Evolutionary conservation across 2,888 invertebrate genomes (phyloP), one percentile per base, ranked within the genome.

Genomic region (Cephus rjabovi): DNA sequence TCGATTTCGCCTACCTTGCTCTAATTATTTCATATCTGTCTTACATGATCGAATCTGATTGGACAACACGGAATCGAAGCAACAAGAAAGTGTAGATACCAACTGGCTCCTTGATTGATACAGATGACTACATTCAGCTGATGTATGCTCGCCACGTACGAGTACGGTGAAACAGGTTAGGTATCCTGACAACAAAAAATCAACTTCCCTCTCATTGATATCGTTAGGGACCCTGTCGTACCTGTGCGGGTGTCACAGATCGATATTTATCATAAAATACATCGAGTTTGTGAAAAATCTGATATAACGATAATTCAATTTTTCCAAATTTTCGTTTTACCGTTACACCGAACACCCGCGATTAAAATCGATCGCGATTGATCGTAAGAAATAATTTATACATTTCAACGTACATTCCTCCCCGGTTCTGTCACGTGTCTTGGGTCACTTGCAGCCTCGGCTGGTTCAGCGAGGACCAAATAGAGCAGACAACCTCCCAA

Each of bases 41-140:
- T 80, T 81, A 79, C 75, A 79, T 79, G 87, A 88, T 87, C 84
- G 86, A 77, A 80, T 81, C 83, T 86, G 87, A 87, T 87, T 87
- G 85, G 83, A 85, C 82, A 83, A 83, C 84, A 87, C 81, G 82
- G 82, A 56, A 81, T 31, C 80, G 73, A 33, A 71, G 73, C 33
- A 40, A 76, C 83, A 87, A 84, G 86, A 87, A 87, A 87, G 85
- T 85, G 85, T 81, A 76, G 68, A 77, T 69, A 23, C 81, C 77
- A 76, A 77, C 79, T 76, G 73, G 76, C 81, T 81, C 81, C 76
- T 83, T 86, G 89, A 89, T 89, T 87, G 88, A 89, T 87, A 87
- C 86, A 86, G 88, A 89, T 86, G 88, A 88, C 86, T 87, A 84
- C 85, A 85, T 87, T 83, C 82, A 82, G 85, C 79, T 84, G 85